Conservation (phyloP, 2,113 vertebrate species). For the Rhinopomastus cyanomelas region DNA sequence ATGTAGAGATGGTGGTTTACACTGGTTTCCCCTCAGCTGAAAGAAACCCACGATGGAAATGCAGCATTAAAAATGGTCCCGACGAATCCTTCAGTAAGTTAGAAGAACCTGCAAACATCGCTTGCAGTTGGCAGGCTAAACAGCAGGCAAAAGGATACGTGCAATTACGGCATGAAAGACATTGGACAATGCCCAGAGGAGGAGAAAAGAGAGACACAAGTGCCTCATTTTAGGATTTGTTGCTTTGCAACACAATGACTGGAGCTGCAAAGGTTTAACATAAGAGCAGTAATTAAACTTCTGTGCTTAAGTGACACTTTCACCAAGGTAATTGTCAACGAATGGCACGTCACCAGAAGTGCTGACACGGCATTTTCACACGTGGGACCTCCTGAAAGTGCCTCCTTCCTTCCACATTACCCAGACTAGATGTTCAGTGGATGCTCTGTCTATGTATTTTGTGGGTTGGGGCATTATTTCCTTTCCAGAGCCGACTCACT, state of each 20-base stretch:
- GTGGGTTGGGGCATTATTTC: neutral
- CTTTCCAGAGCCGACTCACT: neutral
- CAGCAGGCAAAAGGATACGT: constrained; percentile 14
- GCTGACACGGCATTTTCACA: neutral
- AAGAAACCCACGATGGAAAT: neutral
- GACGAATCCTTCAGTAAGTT: constrained; percentile 33
- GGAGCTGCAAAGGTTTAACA: constrained; percentile 16
- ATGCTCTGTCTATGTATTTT: neutral
- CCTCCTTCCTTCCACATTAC: neutral
- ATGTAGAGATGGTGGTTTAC: neutral
- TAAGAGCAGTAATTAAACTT: constrained; percentile 43
- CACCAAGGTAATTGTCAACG: constrained; percentile 35
- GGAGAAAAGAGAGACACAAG: constrained; percentile 28
- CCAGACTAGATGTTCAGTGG: neutral
- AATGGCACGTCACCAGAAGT: constrained; percentile 11
- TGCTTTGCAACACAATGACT: neutral
- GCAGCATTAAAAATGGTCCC: neutral
- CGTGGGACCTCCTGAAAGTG: neutral
- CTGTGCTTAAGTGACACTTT: neutral
- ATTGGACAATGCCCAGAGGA: constrained; percentile 23
- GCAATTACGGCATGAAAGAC: constrained; percentile 54
- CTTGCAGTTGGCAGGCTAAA: neutral
- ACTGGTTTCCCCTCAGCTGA: neutral
- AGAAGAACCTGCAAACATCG: neutral
- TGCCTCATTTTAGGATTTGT: constrained; percentile 45